Conservation (phyloP, 2,888 invertebrate species). For the Watsonalla binaria region DNA sequence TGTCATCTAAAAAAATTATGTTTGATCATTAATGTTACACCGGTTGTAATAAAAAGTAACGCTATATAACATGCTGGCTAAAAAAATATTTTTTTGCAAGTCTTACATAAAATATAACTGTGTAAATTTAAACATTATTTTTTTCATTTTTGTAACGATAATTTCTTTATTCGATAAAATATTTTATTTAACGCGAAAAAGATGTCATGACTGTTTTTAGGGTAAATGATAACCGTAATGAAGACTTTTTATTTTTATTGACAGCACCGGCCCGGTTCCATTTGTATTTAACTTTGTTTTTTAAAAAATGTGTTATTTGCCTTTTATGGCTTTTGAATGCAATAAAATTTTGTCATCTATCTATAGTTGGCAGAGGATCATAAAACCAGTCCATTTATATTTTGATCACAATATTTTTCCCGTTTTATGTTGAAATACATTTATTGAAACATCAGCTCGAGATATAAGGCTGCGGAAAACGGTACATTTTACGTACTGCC, state of each 20-base stretch:
- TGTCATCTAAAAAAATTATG: too few relatives aligned
- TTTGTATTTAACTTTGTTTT: conserved; percentile 8
- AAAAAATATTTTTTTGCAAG: too few relatives aligned
- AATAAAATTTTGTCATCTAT: conserved; percentile 11
- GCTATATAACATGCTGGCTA: too few relatives aligned
- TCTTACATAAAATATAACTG: too few relatives aligned
- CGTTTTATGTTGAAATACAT: too few relatives aligned
- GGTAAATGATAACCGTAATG: conserved; percentile 32
- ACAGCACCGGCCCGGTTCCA: conserved; percentile 27
- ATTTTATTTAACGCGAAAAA: conserved; percentile 37
- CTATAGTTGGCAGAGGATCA: conserved; percentile 7
- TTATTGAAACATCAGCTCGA: too few relatives aligned
- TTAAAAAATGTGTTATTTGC: neutral
- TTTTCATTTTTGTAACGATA: conserved; percentile 6
- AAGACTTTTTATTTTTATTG: conserved; percentile 33
- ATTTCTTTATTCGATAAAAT: conserved; percentile 33
- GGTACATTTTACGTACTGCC: too few relatives aligned
- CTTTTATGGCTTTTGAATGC: neutral
- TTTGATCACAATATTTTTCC: too few relatives aligned
- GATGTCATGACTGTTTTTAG: conserved; percentile 41
- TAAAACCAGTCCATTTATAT: neutral
- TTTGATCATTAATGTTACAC: too few relatives aligned
- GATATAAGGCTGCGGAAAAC: too few relatives aligned
- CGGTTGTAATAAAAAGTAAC: too few relatives aligned
- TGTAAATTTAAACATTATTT: too few relatives aligned